Evolutionary conservation across 92 coral and sea anemone genomes (phyloP).

Genomic region (Zoanthus sansibaricus): DNA sequence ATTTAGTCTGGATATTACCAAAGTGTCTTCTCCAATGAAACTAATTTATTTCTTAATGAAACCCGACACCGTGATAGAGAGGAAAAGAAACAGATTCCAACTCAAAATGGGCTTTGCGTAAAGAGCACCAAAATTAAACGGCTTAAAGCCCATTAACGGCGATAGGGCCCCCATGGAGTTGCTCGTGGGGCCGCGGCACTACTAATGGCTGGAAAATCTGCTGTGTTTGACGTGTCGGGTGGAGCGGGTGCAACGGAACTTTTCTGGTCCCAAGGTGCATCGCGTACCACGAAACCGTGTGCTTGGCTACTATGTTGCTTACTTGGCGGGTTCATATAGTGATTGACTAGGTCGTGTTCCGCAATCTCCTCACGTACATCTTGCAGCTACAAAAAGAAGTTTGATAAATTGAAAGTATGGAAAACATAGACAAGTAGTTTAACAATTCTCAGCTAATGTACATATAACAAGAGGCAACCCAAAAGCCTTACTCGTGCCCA

Average conservation of each 20-base stretch:
- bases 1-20: constrained; percentile 4
- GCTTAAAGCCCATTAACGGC: constrained; percentile 19
- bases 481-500: too few relatives aligned
- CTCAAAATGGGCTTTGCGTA: background rate
- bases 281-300: constrained; percentile 89
- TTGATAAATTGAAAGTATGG: background rate
- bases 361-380: constrained; percentile 94
- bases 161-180: constrained; percentile 79
- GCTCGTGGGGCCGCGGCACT: constrained; percentile 75
- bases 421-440: too few relatives aligned
- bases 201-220: constrained; percentile 97
- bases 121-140: background rate
- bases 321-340: constrained; percentile 97
- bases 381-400: constrained; percentile 74
- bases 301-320: constrained; percentile 62
- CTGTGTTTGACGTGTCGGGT: constrained; percentile 91
- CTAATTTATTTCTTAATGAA: background rate
- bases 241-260: constrained; percentile 63
- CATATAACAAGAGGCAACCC: too few relatives aligned
- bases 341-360: constrained; percentile 79
- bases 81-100: constrained; percentile 13
- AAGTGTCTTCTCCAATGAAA: constrained; percentile 22
- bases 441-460: too few relatives aligned
- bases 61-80: constrained; percentile 42
- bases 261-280: constrained; percentile 94